Percentiles rank a stretch among this genome's conserved stretches.
Evolutionary conservation across 64 coral and sea anemone genomes (phyloP).

Genomic region (Cladopsammia gracilis): DNA sequence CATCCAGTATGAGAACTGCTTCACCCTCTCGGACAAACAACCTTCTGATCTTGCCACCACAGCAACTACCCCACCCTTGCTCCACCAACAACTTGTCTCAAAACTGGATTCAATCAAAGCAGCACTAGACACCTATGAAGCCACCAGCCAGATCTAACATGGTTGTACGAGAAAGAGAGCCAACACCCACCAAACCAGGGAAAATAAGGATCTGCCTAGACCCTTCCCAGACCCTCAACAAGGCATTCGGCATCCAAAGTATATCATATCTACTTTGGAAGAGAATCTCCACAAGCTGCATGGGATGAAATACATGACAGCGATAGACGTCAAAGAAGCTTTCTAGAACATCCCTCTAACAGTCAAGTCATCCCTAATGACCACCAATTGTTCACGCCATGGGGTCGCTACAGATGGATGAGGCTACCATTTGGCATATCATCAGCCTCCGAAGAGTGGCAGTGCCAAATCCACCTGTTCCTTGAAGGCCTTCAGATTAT

Average conservation of each 20-base stretch:
- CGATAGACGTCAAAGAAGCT: neutral
- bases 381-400: neutral
- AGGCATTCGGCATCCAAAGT: neutral
- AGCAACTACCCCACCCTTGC: neutral
- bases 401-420: neutral
- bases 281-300: neutral
- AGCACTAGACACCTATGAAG: too few relatives aligned
- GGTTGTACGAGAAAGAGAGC: neutral
- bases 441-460: neutral
- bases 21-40: neutral
- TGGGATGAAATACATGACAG: conserved; percentile 32
- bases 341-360: conserved; percentile 10
- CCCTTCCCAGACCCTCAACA: neutral
- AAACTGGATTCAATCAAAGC: neutral
- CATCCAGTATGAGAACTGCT: conserved; percentile 22
- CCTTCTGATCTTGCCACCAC: neutral
- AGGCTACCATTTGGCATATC: conserved; percentile 15
- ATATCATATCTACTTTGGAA: neutral
- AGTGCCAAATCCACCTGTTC: neutral
- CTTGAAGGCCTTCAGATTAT: neutral
- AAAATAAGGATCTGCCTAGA: conserved; percentile 7
- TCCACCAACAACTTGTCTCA: neutral
- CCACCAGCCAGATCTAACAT: neutral
- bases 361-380: neutral
- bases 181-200: neutral